Evolutionary conservation across 2,113 vertebrate genomes (phyloP).

Genomic region (Vireo altiloquus): DNA sequence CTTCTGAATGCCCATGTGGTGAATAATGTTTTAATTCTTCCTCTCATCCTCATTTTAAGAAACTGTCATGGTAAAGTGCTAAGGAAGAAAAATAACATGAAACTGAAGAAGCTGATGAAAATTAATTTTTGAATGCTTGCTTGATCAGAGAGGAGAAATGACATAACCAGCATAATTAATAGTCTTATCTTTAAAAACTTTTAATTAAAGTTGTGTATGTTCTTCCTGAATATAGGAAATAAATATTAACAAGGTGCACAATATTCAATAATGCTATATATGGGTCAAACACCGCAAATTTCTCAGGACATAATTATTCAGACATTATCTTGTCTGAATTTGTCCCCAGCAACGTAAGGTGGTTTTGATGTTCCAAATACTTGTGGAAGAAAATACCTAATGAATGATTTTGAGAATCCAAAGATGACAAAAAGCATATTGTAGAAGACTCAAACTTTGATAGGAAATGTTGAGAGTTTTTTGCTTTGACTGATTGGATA

Average conservation of each 20-base stretch:
- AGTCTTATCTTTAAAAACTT: not conserved
- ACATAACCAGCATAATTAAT: not conserved
- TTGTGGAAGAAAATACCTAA: slow-evolving; percentile 49
- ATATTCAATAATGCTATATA: not conserved
- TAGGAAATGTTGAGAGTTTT: slow-evolving; percentile 12
- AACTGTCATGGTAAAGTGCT: not conserved
- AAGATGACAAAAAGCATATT: slow-evolving; percentile 57
- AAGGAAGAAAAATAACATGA: not conserved
- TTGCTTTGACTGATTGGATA: slow-evolving; percentile 68
- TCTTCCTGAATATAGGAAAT: not conserved
- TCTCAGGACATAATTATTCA: not conserved
- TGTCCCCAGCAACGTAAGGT: not conserved
- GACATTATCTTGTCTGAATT: not conserved
- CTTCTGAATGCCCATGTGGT: not conserved
- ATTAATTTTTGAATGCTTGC: slow-evolving; percentile 1
- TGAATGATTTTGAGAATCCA: slow-evolving; percentile 34
- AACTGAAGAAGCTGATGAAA: not conserved
- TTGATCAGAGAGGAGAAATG: not conserved
- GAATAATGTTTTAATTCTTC: not conserved
- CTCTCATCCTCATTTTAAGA: not conserved
- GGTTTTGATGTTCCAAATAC: not conserved
- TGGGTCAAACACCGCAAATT: not conserved
- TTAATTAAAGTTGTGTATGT: not conserved
- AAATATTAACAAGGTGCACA: not conserved
- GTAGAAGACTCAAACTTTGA: slow-evolving; percentile 38